Evolutionary conservation across 2,113 vertebrate species (phyloP), one percentile per base, ranked within the genome.

Genomic region (Leucosticte australis): DNA sequence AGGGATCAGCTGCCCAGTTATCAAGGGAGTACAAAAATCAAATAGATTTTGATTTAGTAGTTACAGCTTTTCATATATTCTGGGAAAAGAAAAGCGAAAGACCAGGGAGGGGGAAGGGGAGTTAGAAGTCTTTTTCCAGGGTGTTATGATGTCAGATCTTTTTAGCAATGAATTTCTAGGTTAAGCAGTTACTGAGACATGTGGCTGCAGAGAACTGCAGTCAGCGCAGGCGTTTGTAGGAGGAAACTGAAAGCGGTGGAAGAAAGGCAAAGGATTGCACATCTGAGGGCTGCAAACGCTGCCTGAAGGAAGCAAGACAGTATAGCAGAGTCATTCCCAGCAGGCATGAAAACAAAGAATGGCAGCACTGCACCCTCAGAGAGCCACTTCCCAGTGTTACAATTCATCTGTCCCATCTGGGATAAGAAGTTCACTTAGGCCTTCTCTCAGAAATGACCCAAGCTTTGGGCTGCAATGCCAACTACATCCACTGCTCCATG

Each of bases 11-110:
- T 91, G 92, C 94, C 95, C 62, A 2, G 92, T 95, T 95, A 97
- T 96, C 97, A 95, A 94, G 96, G 87, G 92, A 96, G 94, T 88
- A 93, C 93, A 94, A 95, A 96, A 96, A 96, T 94, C 95, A 97
- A 96, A 97, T 52, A 97, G 96, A 96, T 97, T 96, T 96, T 96
- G 94, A 95, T 96, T 96, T 89, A 77, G 75, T 94, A 89, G 95
- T 92, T 96, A 89, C 91, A 67, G 92, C 80, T 96, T 96, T 96
- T 96, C 77, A 76, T 93, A 78, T 93, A 96, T 80, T 89, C 90
- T 75, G 78, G 93, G 89, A 84, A 95, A 93, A 96, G 82, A 92
- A 94, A 84, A 94, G 78, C 83, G 79, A 89, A 78, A 65, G 78
- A 74, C 26, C n/a, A 70, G 50, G 33, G 46, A 76, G 70, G 62